Base-by-base conservation (phyloP, 2,888 invertebrate species). In the Pelosia muscerda region DNA sequence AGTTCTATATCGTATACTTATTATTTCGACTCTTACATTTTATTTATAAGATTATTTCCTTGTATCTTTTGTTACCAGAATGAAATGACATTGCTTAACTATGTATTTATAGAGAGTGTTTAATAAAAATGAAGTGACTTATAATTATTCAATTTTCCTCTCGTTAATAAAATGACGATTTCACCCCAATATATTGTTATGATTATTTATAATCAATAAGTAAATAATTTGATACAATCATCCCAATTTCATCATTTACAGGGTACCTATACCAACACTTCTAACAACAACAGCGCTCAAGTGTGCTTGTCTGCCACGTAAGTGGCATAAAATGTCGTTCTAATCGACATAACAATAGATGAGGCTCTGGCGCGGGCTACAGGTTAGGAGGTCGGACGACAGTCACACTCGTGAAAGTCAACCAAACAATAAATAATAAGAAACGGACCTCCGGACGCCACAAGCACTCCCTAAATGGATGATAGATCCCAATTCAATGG, bases 41-140 rank as follows among this genome's bases (percentile, higher is more conserved):
- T 69, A 66, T 64, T 60, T 73, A 68, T 74, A 26, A 66, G 54
- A 68, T 65, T 38, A 31, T 75, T 42, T 61, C 69, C 42, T 53
- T 71, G 65, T 65, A 62, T 71, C 61, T 65, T 65, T 69, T 75
- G 23, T 60, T 66, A 42, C 55, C 23, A 54, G 26, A 68, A 65
- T 38, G 38, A 66, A 71, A 66, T 71, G 75, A 63, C 26, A 57
- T 28, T 42, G 8, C n/a, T 1, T 42, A 42, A 9, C 13, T 66
- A 57, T 68, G 53, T 72, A 69, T 63, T 70, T 73, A 55, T 66
- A 74, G 68, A 76, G 74, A 75, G 75, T 83, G 79, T 79, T 74
- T 91, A 91, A 93, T 93, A 92, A 92, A 83, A 92, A 93, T 94
- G 94, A 94, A 94, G 94, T 94, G 94, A 93, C 94, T 75, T 85